phyloP scores from a whole-genome alignment of 2,797 vertebrate genomes.

The Sparidentex hasta region DNA sequence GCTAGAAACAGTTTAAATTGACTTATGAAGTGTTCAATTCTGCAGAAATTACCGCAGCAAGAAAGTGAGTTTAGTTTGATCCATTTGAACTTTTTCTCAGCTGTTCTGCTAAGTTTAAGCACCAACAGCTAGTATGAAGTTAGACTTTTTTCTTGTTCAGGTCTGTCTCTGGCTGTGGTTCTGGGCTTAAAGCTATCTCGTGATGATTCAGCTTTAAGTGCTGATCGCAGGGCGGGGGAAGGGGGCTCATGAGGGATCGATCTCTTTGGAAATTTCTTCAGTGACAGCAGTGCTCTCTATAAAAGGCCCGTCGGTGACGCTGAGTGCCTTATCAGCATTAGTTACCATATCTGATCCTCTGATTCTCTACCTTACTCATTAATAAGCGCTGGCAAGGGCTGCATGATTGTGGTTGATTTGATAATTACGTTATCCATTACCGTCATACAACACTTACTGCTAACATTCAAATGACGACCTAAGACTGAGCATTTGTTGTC shows the following conservation, averaged over 20 bases:
- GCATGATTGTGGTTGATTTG: slow-evolving; percentile 26
- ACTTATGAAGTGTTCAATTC: neutral
- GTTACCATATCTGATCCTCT: slow-evolving; percentile 16
- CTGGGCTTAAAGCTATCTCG: slow-evolving; percentile 44
- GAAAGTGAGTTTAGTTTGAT: neutral
- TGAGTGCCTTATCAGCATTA: slow-evolving; percentile 46
- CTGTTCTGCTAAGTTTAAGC: neutral
- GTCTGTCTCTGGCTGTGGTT: slow-evolving; percentile 71
- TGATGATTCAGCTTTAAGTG: slow-evolving; percentile 57
- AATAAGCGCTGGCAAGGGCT: slow-evolving; percentile 11
- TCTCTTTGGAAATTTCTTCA: slow-evolving; percentile 48
- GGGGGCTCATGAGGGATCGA: slow-evolving; percentile 39
- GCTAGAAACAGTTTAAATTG: slow-evolving; percentile 1
- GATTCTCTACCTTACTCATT: slow-evolving; percentile 18
- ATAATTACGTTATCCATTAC: slow-evolving; percentile 1
- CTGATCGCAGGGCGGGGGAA: slow-evolving; percentile 36
- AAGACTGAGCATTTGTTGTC: neutral
- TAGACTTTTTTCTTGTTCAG: slow-evolving; percentile 1
- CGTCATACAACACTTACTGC: neutral
- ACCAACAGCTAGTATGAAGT: neutral
- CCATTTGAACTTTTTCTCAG: neutral
- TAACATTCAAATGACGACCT: neutral
- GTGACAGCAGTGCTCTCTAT: slow-evolving; percentile 64
- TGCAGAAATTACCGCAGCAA: neutral
- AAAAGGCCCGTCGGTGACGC: slow-evolving; percentile 30